phyloP scores from a whole-genome alignment of 2,113 vertebrate species.

The Anas platyrhynchos region DNA sequence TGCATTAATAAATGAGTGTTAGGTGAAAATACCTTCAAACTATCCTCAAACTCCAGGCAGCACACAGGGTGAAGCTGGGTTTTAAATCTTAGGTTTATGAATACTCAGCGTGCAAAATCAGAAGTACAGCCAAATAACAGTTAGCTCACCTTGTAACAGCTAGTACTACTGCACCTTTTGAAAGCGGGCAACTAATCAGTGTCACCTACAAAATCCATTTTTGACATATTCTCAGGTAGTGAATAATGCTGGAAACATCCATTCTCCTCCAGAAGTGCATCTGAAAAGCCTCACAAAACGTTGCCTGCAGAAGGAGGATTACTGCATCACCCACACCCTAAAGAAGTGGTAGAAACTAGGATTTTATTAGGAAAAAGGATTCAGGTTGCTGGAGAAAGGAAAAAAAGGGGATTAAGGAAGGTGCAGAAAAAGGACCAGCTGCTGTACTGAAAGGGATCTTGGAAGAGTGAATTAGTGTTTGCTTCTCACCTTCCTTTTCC shows the following conservation, averaged over 20 bases:
- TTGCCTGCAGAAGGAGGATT: background rate
- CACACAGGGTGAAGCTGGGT: background rate
- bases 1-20: background rate
- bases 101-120: background rate
- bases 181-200: background rate
- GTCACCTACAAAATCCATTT: background rate
- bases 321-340: background rate
- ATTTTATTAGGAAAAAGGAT: background rate
- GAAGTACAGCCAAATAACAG: background rate
- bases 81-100: background rate
- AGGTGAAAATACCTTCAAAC: background rate
- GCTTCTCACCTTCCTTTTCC: background rate
- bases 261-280: background rate
- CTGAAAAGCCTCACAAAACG: background rate
- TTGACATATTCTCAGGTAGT: background rate
- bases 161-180: background rate
- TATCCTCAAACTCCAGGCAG: background rate
- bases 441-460: background rate
- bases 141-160: background rate
- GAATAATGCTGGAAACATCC: background rate
- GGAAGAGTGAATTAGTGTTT: background rate
- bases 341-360: background rate
- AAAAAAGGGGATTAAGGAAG: background rate
- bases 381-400: rapidly evolving
- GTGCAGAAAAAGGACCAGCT: background rate